These are phyloP conservation scores for Puma concolor DNA, from an alignment of 2,113 vertebrate species.

Conservation along the genomic window DNA sequence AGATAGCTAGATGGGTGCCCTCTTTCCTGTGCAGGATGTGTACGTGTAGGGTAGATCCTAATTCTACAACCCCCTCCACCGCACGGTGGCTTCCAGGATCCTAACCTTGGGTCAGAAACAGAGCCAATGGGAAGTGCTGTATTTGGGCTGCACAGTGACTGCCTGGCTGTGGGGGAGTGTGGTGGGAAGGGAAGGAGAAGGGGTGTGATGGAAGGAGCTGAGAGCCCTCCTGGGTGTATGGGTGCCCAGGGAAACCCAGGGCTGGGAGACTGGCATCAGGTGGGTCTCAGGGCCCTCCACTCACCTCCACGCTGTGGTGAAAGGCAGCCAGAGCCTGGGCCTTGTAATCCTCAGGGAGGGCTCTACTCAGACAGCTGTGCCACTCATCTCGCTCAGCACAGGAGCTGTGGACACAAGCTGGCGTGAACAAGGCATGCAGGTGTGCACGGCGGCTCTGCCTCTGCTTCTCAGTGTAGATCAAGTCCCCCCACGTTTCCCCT, in stretches of 20 bases:
- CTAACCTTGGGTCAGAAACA: not conserved
- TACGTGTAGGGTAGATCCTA: not conserved
- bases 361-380: conserved; percentile 92
- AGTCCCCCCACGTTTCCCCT: not conserved
- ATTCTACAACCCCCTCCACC: not conserved
- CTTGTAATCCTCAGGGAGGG: conserved; percentile 90
- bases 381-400: conserved; percentile 96
- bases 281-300: not conserved
- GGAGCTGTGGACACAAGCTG: conserved; percentile 87
- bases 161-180: fast-evolving
- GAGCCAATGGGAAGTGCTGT: too few species aligned
- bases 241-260: not conserved
- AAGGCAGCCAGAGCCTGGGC: conserved; percentile 85
- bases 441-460: not conserved
- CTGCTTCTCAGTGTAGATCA: not conserved
- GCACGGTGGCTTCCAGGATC: not conserved
- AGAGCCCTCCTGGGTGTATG: not conserved
- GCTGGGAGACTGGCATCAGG: not conserved
- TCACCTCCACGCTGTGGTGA: conserved; percentile 87
- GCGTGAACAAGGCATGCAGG: not conserved
- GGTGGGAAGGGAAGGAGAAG: not conserved
- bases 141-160: not conserved
- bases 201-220: not conserved
- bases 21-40: too few species aligned
- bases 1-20: not conserved